These are phyloP conservation scores for Pardosa pseudoannulata DNA, from an alignment of 2,888 invertebrate genomes.

Conservation along the genomic window DNA sequence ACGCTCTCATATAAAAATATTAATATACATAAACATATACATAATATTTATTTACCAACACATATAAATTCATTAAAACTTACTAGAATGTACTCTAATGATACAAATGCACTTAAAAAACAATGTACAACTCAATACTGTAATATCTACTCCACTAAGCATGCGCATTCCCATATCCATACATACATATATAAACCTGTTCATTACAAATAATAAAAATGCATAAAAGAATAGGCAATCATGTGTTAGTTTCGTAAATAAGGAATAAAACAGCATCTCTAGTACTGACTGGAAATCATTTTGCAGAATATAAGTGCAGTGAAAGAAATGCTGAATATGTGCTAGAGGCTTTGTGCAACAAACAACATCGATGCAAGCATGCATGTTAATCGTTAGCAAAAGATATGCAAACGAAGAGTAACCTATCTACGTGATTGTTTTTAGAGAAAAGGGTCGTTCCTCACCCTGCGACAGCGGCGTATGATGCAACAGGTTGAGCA, in stretches of 20 bases:
- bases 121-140: slow-evolving; percentile 26
- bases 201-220: slow-evolving; percentile 42
- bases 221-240: slow-evolving; percentile 7
- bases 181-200: neutral
- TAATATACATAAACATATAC: neutral
- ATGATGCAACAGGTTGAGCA: slow-evolving; percentile 75
- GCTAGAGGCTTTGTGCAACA: neutral
- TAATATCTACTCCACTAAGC: slow-evolving; percentile 1
- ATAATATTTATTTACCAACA: neutral
- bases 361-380: slow-evolving; percentile 27
- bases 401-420: neutral
- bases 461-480: slow-evolving; percentile 74
- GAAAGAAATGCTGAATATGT: slow-evolving; percentile 2
- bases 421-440: neutral
- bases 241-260: neutral
- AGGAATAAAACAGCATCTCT: neutral
- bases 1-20: neutral
- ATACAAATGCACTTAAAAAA: slow-evolving; percentile 45
- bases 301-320: slow-evolving; percentile 16
- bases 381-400: slow-evolving; percentile 3
- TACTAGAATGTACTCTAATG: slow-evolving; percentile 36
- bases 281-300: neutral
- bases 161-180: slow-evolving; percentile 20
- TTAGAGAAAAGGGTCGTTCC: slow-evolving; percentile 2
- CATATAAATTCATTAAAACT: neutral